Conservation (phyloP, 1,140 invertebrate species). For the Copidosoma floridanum region DNA sequence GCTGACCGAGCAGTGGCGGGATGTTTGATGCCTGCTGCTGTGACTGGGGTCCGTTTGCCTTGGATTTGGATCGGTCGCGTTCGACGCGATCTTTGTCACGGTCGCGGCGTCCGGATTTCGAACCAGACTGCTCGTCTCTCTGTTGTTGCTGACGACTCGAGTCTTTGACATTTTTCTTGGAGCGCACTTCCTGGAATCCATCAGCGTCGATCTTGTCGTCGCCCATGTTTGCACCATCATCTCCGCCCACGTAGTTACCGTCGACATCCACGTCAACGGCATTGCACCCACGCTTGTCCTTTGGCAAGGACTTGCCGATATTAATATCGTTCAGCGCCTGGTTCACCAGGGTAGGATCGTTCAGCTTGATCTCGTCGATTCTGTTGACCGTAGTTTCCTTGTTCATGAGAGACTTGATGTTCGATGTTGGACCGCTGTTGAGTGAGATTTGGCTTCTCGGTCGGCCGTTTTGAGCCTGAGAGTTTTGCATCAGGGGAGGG, state of each 20-base stretch:
- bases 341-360: constrained; percentile 60
- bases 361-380: constrained; percentile 61
- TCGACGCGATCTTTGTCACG: constrained; percentile 51
- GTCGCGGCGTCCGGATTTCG: constrained; percentile 49
- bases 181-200: constrained; percentile 85
- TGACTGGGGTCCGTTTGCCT: constrained; percentile 37
- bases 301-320: constrained; percentile 38
- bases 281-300: constrained; percentile 29
- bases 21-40: constrained; percentile 41
- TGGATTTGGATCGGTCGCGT: constrained; percentile 50
- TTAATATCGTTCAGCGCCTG: constrained; percentile 61
- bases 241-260: constrained; percentile 50
- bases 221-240: constrained; percentile 34
- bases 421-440: constrained; percentile 29
- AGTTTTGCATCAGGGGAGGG: constrained; percentile 39
- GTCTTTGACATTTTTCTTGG: constrained; percentile 73
- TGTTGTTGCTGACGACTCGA: constrained; percentile 56
- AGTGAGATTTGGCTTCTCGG: constrained; percentile 44
- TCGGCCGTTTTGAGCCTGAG: constrained; percentile 42
- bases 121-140: constrained; percentile 51
- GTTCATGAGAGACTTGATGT: constrained; percentile 34
- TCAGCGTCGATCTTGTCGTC: constrained; percentile 61
- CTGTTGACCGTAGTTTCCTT: constrained; percentile 59
- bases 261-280: constrained; percentile 53
- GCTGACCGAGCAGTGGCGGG: constrained; percentile 55